Evolutionary conservation across 1,140 invertebrate species (phyloP).

Genomic region (Panagrolaimus sp.): DNA sequence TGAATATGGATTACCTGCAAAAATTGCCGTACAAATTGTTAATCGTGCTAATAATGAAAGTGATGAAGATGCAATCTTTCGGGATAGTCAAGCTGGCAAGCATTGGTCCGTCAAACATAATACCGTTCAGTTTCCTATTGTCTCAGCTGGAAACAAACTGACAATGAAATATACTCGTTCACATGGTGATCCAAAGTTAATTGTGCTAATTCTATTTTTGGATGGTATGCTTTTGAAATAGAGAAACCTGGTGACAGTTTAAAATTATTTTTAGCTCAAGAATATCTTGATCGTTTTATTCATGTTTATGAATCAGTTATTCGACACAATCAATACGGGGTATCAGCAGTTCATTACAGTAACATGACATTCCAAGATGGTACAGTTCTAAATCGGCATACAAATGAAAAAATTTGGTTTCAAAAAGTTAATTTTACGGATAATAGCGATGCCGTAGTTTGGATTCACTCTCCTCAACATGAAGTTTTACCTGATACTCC

Average conservation of each 20-base stretch:
- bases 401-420: conserved; percentile 56
- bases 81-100: conserved; percentile 34
- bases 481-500: conserved; percentile 59
- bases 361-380: conserved; percentile 50
- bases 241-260: no score
- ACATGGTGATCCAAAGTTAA: conserved; percentile 48
- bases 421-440: conserved; percentile 56
- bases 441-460: conserved; percentile 54
- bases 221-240: neutral
- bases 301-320: conserved; percentile 50
- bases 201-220: conserved; percentile 27
- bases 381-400: conserved; percentile 50
- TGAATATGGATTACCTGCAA: no score
- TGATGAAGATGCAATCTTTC: conserved; percentile 54
- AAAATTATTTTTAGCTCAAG: conserved; percentile 36
- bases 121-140: conserved; percentile 75
- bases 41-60: conserved; percentile 51
- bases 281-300: conserved; percentile 53
- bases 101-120: conserved; percentile 69
- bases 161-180: conserved; percentile 77
- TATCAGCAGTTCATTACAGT: conserved; percentile 56
- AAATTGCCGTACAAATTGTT: no score
- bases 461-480: conserved; percentile 57
- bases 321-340: conserved; percentile 51
- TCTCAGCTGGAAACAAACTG: conserved; percentile 75